Evolutionary conservation across 2,888 invertebrate species (phyloP), one percentile per base, ranked within the genome.

Genomic region (Chaitophorus viminalis): DNA sequence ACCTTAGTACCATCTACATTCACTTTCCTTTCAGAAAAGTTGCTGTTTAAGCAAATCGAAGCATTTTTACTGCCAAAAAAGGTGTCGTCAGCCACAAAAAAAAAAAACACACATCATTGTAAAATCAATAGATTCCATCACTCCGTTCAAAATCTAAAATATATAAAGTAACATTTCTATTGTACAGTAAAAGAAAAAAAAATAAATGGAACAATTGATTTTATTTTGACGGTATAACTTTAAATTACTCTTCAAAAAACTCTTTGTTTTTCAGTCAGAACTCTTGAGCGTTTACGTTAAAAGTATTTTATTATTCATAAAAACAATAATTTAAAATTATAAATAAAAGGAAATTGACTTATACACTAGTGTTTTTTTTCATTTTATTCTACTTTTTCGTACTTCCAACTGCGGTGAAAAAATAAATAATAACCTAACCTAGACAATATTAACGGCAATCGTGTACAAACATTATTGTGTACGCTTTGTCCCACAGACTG

Each of bases 191-290:
- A 36, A 36, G 36, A 36, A 36, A 36, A 36, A 36, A 65, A 74
- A 82, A 74, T n/a, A n/a, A n/a, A 72, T 52, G 3, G 1, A 78
- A 60, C 33, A 78, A 74, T 74, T 74, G 25, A 33, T 72, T 54
- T 72, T 72, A 82, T 82, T 74, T 74, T 18, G 4, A n/a, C 39
- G 54, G 18, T 54, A 17, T 54, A 14, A 36, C 14, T 79, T 74
- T 74, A n/a, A 39, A 54, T 74, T 21, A 18, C 4, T 36, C 17
- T 3, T n/a, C 36, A 14, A 54, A 74, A n/a, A 72, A 52, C 17
- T 52, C 31, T 82, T 68, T 70, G 9, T 81, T 82, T 82, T 70
- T 72, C 54, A 18, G 33, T 74, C 36, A 17, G 54, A 5, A 36
- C 2, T 36, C 36, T 75, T 33, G 17, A 82, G 31, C 54, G 17